Conservation (phyloP, 1,140 invertebrate genomes). For the Sitophilus oryzae region DNA sequence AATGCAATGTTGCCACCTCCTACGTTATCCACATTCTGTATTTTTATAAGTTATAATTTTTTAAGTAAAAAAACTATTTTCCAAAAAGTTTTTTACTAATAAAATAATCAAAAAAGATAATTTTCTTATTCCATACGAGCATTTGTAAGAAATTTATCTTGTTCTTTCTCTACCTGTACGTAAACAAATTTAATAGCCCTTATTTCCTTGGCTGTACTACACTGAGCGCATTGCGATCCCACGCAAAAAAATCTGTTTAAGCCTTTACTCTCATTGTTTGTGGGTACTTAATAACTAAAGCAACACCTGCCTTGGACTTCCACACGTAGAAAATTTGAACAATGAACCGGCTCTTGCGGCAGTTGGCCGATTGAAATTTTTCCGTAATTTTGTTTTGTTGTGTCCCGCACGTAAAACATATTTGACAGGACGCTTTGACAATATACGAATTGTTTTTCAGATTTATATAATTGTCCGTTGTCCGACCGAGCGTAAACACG, state of each 20-base stretch:
- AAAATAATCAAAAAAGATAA: no score
- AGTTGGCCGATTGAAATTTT: slow-evolving; percentile 13
- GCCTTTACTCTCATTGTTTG: slow-evolving; percentile 1
- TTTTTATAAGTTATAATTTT: no score
- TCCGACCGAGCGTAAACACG: slow-evolving; percentile 19
- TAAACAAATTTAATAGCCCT: no score
- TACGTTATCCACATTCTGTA: no score
- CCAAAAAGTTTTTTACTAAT: no score
- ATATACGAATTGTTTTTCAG: slow-evolving; percentile 25
- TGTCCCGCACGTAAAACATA: slow-evolving; percentile 9
- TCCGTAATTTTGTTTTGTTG: slow-evolving; percentile 5
- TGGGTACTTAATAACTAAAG: slow-evolving; percentile 15
- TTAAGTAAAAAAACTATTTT: no score
- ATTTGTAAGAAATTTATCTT: no score
- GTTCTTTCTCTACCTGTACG: no score
- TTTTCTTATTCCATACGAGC: no score
- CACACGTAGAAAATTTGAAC: slow-evolving; percentile 18
- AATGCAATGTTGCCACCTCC: no score
- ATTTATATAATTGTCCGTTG: slow-evolving; percentile 25
- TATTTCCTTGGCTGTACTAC: no score
- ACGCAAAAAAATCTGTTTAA: neutral
- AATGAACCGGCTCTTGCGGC: slow-evolving; percentile 12
- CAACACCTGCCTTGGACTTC: slow-evolving; percentile 19
- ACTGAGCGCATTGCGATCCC: neutral
- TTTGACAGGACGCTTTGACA: slow-evolving; percentile 20